phyloP scores from a whole-genome alignment of 2,113 vertebrate genomes.

The Atractosteus spatula region DNA sequence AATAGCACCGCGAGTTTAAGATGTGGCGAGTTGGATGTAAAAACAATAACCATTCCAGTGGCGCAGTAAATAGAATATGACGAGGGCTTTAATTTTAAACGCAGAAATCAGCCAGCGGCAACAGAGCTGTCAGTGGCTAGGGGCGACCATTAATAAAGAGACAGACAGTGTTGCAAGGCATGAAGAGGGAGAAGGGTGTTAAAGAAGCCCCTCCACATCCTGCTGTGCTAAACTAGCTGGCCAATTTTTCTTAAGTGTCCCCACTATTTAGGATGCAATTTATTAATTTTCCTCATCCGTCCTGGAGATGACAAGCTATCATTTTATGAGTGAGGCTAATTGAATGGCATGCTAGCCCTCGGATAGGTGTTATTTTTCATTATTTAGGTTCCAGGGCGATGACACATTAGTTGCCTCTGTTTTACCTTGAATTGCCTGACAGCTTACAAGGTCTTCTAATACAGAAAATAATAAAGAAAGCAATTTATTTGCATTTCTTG shows the following conservation, averaged over 20 bases:
- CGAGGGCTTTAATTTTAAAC: slow-evolving; percentile 83
- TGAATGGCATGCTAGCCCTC: slow-evolving; percentile 84
- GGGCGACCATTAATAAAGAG: slow-evolving; percentile 79
- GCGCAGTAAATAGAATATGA: slow-evolving; percentile 80
- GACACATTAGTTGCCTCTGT: slow-evolving; percentile 46
- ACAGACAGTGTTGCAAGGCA: slow-evolving; percentile 68
- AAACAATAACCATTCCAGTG: slow-evolving; percentile 63
- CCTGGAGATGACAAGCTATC: slow-evolving; percentile 84
- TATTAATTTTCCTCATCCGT: slow-evolving; percentile 86
- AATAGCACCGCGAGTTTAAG: slow-evolving; percentile 5
- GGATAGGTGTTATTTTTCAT: slow-evolving; percentile 89
- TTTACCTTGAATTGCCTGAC: slow-evolving; percentile 55
- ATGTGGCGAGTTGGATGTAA: slow-evolving; percentile 14
- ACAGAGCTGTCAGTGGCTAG: slow-evolving; percentile 81
- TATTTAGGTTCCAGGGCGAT: slow-evolving; percentile 60
- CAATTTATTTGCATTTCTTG: slow-evolving; percentile 36
- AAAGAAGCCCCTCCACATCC: slow-evolving; percentile 70
- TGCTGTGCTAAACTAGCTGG: slow-evolving; percentile 78
- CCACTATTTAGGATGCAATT: slow-evolving; percentile 82
- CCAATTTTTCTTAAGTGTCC: slow-evolving; percentile 86
- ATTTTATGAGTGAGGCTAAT: slow-evolving; percentile 87
- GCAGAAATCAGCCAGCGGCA: slow-evolving; percentile 85
- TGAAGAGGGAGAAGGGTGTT: slow-evolving; percentile 56
- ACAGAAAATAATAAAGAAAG: slow-evolving; percentile 43
- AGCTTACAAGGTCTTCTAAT: slow-evolving; percentile 59